Evolutionary conservation across 2,113 vertebrate genomes (phyloP).

Genomic region (Fulica atra): DNA sequence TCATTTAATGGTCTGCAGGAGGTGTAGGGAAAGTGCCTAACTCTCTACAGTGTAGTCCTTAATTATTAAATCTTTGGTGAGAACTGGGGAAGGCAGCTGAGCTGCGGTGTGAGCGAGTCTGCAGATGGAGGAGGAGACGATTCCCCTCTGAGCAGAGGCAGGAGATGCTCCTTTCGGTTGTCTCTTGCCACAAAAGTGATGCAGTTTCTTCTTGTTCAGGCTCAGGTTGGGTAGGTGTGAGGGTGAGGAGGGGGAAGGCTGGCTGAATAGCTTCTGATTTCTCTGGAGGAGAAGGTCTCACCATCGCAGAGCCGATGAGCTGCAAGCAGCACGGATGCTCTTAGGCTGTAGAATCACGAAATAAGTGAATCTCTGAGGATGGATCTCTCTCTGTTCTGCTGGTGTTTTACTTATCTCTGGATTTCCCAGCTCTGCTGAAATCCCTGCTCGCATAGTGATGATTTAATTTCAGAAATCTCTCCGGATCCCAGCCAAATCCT

Average conservation of each 20-base stretch:
- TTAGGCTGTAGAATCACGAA: not conserved
- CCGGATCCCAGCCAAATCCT: not conserved
- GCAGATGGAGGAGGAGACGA: not conserved
- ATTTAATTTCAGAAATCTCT: conserved; percentile 50
- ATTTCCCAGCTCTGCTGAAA: conserved; percentile 46
- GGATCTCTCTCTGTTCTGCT: not conserved
- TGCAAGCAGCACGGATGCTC: not conserved
- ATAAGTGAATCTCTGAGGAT: not conserved
- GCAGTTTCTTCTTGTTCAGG: not conserved
- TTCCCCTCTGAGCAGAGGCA: not conserved
- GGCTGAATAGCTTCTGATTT: not conserved
- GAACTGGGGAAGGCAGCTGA: not conserved
- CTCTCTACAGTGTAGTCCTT: not conserved
- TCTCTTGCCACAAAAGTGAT: not conserved
- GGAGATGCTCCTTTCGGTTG: not conserved
- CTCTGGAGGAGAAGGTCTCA: not conserved
- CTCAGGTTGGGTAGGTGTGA: not conserved
- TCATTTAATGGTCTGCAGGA: not conserved
- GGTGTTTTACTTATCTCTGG: conserved; percentile 23
- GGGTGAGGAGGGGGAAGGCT: not conserved
- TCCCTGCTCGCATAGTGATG: not conserved
- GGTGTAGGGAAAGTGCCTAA: not conserved
- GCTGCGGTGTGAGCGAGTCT: not conserved
- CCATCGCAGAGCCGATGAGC: not conserved
- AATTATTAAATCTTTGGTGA: not conserved